Percentiles rank a stretch among this genome's conserved stretches.
These are phyloP conservation scores for Leptodactylus fuscus DNA, from an alignment of 2,113 vertebrate genomes.

Conservation along the genomic window DNA sequence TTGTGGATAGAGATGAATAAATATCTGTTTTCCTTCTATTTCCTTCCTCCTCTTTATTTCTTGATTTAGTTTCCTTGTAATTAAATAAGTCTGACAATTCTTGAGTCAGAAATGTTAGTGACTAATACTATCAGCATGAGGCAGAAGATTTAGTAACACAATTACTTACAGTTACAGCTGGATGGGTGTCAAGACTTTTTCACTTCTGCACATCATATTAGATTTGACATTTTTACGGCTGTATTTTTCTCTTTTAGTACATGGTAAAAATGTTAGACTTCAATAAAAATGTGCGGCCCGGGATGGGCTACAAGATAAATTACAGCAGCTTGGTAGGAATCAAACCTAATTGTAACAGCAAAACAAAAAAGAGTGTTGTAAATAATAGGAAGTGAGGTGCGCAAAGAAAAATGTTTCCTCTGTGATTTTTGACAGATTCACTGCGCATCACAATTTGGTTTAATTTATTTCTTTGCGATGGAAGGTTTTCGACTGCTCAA, in stretches of 20 bases:
- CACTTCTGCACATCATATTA: conserved; percentile 21
- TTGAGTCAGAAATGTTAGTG: conserved; percentile 21
- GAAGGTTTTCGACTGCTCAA: neutral
- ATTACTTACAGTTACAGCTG: conserved; percentile 41
- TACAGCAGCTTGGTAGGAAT: neutral
- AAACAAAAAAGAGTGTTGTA: neutral
- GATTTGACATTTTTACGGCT: conserved; percentile 40
- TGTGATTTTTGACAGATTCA: neutral
- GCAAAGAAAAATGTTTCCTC: conserved; percentile 3
- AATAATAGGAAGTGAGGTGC: conserved; percentile 3
- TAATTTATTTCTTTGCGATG: neutral
- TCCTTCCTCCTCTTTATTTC: neutral
- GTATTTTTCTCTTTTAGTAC: conserved; percentile 32
- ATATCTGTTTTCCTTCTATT: neutral
- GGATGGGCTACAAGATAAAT: conserved; percentile 27
- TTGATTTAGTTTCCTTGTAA: neutral
- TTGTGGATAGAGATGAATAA: too few species aligned
- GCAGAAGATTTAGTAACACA: conserved; percentile 44
- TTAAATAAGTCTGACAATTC: conserved; percentile 20
- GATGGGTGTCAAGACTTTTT: conserved; percentile 46
- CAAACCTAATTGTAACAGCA: conserved; percentile 13
- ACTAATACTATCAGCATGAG: neutral
- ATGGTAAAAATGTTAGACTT: conserved; percentile 46
- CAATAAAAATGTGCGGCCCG: conserved; percentile 24
- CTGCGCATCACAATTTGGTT: neutral